A percentile compares a stretch with the other conserved stretches of the same genome.
Conservation (phyloP, 2,888 invertebrate genomes). For the Dasypolia templi region DNA sequence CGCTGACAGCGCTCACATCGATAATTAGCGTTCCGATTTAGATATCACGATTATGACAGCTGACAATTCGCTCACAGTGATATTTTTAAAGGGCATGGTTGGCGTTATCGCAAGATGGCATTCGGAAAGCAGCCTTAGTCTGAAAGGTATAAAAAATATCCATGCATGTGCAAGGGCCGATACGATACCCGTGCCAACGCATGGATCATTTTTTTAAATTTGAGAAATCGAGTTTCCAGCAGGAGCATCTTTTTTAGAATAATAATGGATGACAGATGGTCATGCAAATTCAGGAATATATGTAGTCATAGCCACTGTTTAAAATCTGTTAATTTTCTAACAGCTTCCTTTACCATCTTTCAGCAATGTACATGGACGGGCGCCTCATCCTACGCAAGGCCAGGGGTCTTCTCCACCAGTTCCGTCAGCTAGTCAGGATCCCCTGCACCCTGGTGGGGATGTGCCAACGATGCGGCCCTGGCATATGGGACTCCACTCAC, state of each 20-base stretch:
- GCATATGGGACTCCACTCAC: conserved; percentile 98
- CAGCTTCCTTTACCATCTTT: conserved; percentile 47
- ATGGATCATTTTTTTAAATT: background rate
- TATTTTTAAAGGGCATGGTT: too few species aligned
- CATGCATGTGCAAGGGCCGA: too few species aligned
- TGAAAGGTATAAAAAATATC: too few species aligned
- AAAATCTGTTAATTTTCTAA: background rate
- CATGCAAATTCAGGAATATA: background rate
- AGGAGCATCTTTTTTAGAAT: background rate
- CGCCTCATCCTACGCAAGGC: conserved; percentile 97
- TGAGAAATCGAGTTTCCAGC: background rate
- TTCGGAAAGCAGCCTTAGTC: too few species aligned
- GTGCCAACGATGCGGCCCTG: conserved; percentile 97
- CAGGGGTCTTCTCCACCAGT: conserved; percentile 96
- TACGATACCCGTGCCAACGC: too few species aligned
- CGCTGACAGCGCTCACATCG: too few species aligned
- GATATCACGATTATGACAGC: too few species aligned
- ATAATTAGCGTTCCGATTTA: too few species aligned
- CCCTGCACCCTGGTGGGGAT: conserved; percentile 97
- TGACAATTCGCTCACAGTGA: too few species aligned
- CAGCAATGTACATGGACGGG: conserved; percentile 99
- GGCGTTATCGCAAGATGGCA: too few species aligned
- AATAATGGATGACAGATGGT: background rate
- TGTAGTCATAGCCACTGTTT: background rate
- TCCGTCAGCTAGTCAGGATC: conserved; percentile 95